Percentiles rank a stretch among this genome's conserved stretches.
phyloP scores from a whole-genome alignment of 2,113 vertebrate genomes.

The Mus musculus region GRCm39 chr3:33235001-33235500 shows the following conservation, averaged over 20 bases:
- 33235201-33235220: not conserved
- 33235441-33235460: not conserved
- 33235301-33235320: slow-evolving; percentile 14
- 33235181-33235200: not conserved
- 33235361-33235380: slow-evolving; percentile 15
- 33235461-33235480: not conserved
- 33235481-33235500: not conserved
- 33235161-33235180: not conserved
- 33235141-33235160: slow-evolving; percentile 23
- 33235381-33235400: not conserved
- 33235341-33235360: not conserved
- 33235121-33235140: not conserved
- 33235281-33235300: not conserved
- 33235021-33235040: not conserved
- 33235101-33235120: not conserved
- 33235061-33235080: not conserved
- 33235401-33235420: not conserved
- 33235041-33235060: not conserved
- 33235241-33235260: not conserved
- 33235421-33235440: not conserved
- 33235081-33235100: not conserved
- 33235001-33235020: not conserved
- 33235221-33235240: not conserved
- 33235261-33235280: slow-evolving; percentile 9
- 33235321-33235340: not conserved